Evolutionary conservation across 2,888 invertebrate species (phyloP), one percentile per base, ranked within the genome.

Genomic region (Micoletzkya japonica): DNA sequence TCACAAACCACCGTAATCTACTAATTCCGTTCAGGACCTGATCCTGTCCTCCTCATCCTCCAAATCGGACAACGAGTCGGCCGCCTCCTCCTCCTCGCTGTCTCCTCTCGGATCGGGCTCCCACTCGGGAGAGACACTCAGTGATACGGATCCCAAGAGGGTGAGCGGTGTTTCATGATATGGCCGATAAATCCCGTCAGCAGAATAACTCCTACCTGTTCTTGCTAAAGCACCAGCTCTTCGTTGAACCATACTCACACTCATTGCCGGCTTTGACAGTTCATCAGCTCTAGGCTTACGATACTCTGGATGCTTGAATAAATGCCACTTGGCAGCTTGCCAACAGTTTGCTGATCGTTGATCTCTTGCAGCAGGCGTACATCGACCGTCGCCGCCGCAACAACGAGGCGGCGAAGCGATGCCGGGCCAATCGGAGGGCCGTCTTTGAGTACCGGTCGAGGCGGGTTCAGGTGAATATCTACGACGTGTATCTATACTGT

Each of bases 351-450:
- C 20, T 61, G 60, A 17, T 58, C 58, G 34, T 58, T 58, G 58
- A 36, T 57, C 57, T 57, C 36, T 70, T 74, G 32, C 70, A 76
- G 75, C 77, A 76, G 36, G 76, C 82, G 76, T 88, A 87, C 74
- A 79, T 86, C 37, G 88, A 88, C 72, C 80, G 88, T n/a, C 81
- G 88, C 3, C 78, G 85, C 24, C 70, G 87, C 34, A 88, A 88
- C 79, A 88, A 88, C 77, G 87, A 87, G 76, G 88, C 88, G 6
- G 87, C 87, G 3, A 81, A 87, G 71, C 84, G 87, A 74, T 88
- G 87, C 74, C 81, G 88, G 10, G 87, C 87, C 74, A 87, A 87
- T 77, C 79, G 88, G 37, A 85, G 87, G 72, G 84, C 86, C 44
- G 82, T 86, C 20, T 86, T 85, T 67, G 85, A 85, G 61, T 81